phyloP scores from a whole-genome alignment of 2,113 vertebrate species.

The Perca fluviatilis region DNA sequence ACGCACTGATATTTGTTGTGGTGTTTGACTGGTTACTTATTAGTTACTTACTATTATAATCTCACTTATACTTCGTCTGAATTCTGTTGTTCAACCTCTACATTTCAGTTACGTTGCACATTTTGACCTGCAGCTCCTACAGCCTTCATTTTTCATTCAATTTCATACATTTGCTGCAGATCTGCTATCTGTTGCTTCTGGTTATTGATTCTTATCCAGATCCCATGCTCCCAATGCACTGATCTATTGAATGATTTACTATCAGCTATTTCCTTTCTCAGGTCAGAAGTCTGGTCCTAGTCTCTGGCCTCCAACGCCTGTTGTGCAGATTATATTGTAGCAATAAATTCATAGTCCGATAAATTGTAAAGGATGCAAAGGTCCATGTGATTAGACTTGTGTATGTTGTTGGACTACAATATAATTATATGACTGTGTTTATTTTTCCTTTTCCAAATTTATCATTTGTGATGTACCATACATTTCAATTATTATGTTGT shows the following conservation, averaged over 20 bases:
- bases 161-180: not conserved
- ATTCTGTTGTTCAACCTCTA: not conserved
- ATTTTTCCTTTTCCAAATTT: too few relatives aligned
- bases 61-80: not conserved
- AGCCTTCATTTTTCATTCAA: not conserved
- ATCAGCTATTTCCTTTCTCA: constrained; percentile 24
- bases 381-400: not conserved
- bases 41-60: too few relatives aligned
- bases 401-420: too few relatives aligned
- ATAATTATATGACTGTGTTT: too few relatives aligned
- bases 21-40: too few relatives aligned
- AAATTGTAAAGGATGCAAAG: not conserved
- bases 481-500: too few relatives aligned
- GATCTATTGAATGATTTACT: constrained; percentile 58
- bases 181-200: constrained; percentile 17
- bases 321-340: not conserved
- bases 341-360: not conserved
- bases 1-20: too few relatives aligned
- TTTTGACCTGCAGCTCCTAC: not conserved
- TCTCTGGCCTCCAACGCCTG: not conserved
- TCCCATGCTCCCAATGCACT: constrained; percentile 25
- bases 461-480: too few relatives aligned
- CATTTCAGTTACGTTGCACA: not conserved
- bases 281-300: not conserved
- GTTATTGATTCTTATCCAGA: constrained; percentile 40